Conservation (phyloP, 2,797 vertebrate genomes). For the Capromys pilorides region DNA sequence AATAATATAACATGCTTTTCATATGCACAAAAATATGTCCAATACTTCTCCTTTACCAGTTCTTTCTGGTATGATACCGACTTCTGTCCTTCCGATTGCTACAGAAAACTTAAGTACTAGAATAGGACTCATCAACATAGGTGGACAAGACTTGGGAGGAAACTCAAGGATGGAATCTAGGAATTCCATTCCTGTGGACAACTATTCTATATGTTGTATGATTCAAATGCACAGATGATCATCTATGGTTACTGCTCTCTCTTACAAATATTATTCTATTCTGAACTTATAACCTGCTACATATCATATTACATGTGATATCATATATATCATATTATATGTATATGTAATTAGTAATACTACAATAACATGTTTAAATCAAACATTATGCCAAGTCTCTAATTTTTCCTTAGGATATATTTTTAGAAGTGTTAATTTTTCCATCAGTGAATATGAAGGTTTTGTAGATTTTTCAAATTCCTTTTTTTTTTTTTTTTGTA, state of each 20-base stretch:
- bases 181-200: background rate
- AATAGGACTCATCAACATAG: background rate
- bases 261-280: background rate
- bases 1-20: background rate
- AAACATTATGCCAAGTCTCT: background rate
- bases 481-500: background rate
- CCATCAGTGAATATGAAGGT: background rate
- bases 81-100: background rate
- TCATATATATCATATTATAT: background rate
- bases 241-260: slow-evolving; percentile 7
- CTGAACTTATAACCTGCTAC: background rate
- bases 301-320: background rate
- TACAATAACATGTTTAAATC: slow-evolving; percentile 43
- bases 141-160: background rate
- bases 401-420: background rate
- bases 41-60: background rate
- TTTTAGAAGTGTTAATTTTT: slow-evolving; percentile 9
- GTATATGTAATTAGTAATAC: background rate
- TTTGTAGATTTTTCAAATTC: slow-evolving; percentile 42
- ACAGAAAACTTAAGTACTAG: background rate
- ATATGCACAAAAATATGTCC: background rate
- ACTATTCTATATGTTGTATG: background rate
- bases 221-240: background rate
- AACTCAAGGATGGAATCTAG: background rate
- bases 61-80: background rate